phyloP scores from a whole-genome alignment of 2,888 invertebrate genomes.

The Calameuta pallipes region DNA sequence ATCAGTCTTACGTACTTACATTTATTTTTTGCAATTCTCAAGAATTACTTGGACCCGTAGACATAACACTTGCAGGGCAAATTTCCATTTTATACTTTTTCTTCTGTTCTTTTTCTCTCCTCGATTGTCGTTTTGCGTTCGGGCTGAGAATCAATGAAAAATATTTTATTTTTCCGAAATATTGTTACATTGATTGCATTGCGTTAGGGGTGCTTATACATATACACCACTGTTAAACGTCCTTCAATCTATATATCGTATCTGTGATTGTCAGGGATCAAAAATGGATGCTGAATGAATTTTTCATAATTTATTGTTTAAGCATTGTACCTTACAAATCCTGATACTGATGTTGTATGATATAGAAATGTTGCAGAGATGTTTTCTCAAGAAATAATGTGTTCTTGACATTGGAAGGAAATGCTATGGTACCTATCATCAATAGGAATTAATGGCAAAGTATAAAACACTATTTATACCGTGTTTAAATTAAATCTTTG shows the following conservation, averaged over 20 bases:
- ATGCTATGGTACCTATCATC: not conserved
- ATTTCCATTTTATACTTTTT: not conserved
- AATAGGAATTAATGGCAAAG: not conserved
- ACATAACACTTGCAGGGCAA: not conserved
- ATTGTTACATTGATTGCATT: not conserved
- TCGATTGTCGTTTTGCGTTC: not conserved
- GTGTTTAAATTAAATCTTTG: not conserved
- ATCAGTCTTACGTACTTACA: not conserved
- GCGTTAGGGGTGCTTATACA: not conserved
- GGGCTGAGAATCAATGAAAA: not conserved
- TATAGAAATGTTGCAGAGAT: not conserved
- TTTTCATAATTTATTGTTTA: not conserved
- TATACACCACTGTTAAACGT: not conserved
- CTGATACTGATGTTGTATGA: not conserved
- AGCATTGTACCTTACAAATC: not conserved
- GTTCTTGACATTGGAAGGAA: not conserved
- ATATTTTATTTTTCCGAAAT: not conserved
- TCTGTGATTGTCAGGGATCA: not conserved
- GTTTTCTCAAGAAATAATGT: not conserved
- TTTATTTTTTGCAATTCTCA: not conserved
- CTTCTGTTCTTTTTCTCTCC: not conserved
- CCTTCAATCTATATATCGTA: not conserved
- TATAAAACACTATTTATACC: not conserved
- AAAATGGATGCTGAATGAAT: not conserved
- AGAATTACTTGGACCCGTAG: not conserved